Evolutionary conservation across 2,888 invertebrate species (phyloP).

Genomic region (Hydropsyche betteni): DNA sequence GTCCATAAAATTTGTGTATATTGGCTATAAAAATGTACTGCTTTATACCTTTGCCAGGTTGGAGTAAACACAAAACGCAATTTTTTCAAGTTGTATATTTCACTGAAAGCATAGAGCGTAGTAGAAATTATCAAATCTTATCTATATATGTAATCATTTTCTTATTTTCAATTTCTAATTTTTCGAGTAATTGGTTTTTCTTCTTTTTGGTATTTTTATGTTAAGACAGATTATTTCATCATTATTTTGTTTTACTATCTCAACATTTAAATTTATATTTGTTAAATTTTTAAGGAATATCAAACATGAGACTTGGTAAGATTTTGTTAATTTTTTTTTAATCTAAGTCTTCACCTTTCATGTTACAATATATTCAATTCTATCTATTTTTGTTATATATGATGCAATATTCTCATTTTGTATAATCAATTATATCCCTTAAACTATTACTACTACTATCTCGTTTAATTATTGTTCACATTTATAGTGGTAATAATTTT

Average conservation of each 20-base stretch:
- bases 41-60: constrained; percentile 34
- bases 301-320: constrained; percentile 9
- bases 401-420: constrained; percentile 29
- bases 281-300: background rate
- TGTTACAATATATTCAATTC: constrained; percentile 37
- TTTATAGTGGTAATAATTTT: constrained; percentile 47
- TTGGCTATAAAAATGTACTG: constrained; percentile 34
- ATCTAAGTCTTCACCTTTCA: constrained; percentile 27
- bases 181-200: constrained; percentile 17
- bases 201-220: constrained; percentile 16
- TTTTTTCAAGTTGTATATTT: constrained; percentile 29
- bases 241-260: constrained; percentile 20
- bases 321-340: constrained; percentile 32
- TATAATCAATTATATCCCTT: constrained; percentile 21
- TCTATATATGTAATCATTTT: constrained; percentile 26
- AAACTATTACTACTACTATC: constrained; percentile 38
- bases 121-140: constrained; percentile 29
- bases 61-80: constrained; percentile 28
- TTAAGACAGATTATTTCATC: constrained; percentile 9
- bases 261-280: constrained; percentile 15
- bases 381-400: constrained; percentile 33
- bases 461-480: constrained; percentile 43
- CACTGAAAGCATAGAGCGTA: constrained; percentile 27
- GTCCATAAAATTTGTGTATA: constrained; percentile 35
- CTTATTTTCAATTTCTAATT: constrained; percentile 12